Base-by-base conservation (phyloP, 2,113 vertebrate genomes). In the Cyanistes caeruleus region DNA sequence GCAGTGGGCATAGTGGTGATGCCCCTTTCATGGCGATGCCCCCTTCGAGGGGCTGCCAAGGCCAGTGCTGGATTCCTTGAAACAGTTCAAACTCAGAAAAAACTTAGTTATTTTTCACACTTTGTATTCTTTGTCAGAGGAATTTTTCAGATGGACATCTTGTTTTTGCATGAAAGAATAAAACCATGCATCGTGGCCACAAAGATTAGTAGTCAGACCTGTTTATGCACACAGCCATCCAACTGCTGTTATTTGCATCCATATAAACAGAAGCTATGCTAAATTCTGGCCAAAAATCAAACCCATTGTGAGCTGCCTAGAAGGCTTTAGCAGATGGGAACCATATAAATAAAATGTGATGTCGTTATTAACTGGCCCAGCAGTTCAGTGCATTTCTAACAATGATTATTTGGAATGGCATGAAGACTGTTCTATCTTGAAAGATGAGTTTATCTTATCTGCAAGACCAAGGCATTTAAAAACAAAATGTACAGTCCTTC, bases 321-420 rank as follows among this genome's bases (percentile, higher is more conserved):
- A 97, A 97, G 96, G 97, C 98, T 98, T 97, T 95, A 97, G 92
- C 97, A 98, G 98, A 98, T 98, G 98, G 97, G 97, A 97, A 87
- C 91, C 91, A 88, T 97, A 97, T 98, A 98, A 98, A 98, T 98
- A 98, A 98, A 97, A 96, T 88, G 96, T 81, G 83, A 82, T 97
- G 96, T 95, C 23, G 49, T 97, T 98, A 97, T 98, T 98, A 98
- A 97, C 97, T 97, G 91, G 95, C 95, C 95, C 94, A 94, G 95
- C 94, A 98, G 97, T 97, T 97, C 44, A 68, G 62, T 58, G 49
- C 33, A 2, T 96, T 97, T 97, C 95, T 97, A 97, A 94, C 97
- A 97, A 93, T 87, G 95, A 94, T 96, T 94, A 89, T 97, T 96
- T 97, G 93, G 82, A 97, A 97, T 96, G 89, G 84, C 87, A 85